Percentiles rank a stretch among this genome's conserved stretches.
phyloP scores from a whole-genome alignment of 2,797 vertebrate species.

The Synanceia verrucosa region DNA sequence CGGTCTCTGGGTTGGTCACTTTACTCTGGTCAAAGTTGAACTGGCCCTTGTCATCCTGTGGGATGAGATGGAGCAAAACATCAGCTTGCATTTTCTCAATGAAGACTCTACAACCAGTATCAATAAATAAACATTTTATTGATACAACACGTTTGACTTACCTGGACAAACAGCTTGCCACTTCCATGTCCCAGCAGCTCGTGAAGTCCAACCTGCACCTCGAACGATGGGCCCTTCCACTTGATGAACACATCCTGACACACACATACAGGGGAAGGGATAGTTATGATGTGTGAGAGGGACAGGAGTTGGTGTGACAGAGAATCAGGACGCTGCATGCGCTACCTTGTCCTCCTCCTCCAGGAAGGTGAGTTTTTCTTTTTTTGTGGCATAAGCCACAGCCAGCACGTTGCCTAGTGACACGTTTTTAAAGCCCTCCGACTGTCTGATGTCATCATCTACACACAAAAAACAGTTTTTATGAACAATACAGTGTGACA shows the following conservation, averaged over 20 bases:
- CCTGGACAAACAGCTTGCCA: conserved; percentile 93
- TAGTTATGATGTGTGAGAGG: background rate
- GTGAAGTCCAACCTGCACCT: conserved; percentile 94
- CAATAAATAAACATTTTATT: background rate
- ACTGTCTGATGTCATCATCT: conserved; percentile 94
- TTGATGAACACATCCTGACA: conserved; percentile 89
- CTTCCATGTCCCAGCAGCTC: conserved; percentile 93
- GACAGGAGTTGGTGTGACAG: background rate
- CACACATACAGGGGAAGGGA: background rate
- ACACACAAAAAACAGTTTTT: background rate
- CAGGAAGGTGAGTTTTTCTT: conserved; percentile 92
- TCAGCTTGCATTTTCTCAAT: background rate
- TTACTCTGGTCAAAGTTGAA: conserved; percentile 89
- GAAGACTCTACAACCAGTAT: background rate
- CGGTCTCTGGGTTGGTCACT: conserved; percentile 90
- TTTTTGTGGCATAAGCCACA: conserved; percentile 87
- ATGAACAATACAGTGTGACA: background rate
- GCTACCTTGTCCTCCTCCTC: conserved; percentile 90
- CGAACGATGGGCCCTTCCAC: conserved; percentile 91
- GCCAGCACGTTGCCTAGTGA: conserved; percentile 92
- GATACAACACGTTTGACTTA: conserved; percentile 47
- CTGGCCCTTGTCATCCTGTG: conserved; percentile 86
- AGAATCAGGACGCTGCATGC: background rate
- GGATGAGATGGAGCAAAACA: background rate
- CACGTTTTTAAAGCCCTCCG: conserved; percentile 93